Conservation (phyloP, 2,888 invertebrate genomes). For the Troides oblongomaculatus region DNA sequence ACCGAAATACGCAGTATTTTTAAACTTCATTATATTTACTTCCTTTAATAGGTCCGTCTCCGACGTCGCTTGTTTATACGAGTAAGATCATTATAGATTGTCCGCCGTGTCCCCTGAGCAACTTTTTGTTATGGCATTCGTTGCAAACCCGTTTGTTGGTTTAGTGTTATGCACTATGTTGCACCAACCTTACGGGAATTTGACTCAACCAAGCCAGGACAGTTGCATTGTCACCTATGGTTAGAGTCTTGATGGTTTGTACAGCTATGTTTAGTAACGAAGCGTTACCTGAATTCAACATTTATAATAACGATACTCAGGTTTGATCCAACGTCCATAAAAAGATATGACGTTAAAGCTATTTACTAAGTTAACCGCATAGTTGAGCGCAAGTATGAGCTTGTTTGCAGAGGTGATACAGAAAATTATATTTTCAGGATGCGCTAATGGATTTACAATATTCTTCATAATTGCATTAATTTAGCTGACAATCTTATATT, state of each 20-base stretch:
- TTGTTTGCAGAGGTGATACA: too few relatives aligned
- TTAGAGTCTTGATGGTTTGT: not conserved
- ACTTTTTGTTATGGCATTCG: slow-evolving; percentile 69
- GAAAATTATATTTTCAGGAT: not conserved
- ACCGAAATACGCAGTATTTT: not conserved
- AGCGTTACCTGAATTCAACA: not conserved
- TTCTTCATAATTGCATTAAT: slow-evolving; percentile 33
- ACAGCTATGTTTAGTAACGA: not conserved
- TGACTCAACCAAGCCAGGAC: slow-evolving; percentile 34
- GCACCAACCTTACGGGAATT: slow-evolving; percentile 52
- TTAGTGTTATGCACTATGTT: slow-evolving; percentile 60
- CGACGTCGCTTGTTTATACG: slow-evolving; percentile 37
- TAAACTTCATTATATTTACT: not conserved
- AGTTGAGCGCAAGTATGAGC: too few relatives aligned
- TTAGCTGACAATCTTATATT: slow-evolving; percentile 34
- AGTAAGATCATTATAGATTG: slow-evolving; percentile 12
- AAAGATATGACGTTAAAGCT: not conserved
- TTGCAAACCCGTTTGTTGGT: slow-evolving; percentile 68
- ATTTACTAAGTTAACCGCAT: too few relatives aligned
- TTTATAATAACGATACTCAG: not conserved
- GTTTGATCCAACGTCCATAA: not conserved
- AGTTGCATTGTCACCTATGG: slow-evolving; percentile 12
- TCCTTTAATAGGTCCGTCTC: not conserved
- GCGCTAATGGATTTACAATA: slow-evolving; percentile 37
- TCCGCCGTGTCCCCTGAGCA: slow-evolving; percentile 52